Base-by-base conservation (phyloP, 2,797 vertebrate species). In the Epinephelus coioides region DNA sequence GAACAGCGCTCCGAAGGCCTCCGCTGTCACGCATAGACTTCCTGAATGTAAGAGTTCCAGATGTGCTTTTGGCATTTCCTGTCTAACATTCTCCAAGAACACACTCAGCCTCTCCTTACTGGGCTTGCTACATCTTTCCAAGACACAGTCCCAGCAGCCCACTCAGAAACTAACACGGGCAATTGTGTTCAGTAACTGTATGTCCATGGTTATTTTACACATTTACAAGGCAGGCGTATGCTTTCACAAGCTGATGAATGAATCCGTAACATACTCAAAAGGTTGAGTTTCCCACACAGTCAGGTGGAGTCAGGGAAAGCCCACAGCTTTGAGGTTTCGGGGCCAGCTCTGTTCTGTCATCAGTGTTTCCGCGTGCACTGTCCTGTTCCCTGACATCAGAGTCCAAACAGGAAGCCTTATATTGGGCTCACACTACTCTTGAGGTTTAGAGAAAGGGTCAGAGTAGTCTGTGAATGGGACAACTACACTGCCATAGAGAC, bases 61-160 rank as follows among this genome's bases (percentile, higher is more conserved):
- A 95, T 95, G 94, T 95, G 93, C 92, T 92, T 93, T 93, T 90
- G 93, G 93, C 91, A 94, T 94, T 94, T 94, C 92, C 94, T 94
- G 92, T 91, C 89, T 69, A 76, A 90, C 88, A 90, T 94, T 93
- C 94, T 95, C 92, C 92, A 93, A 92, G 90, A 93, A 95, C 92
- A 90, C 86, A 87, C 81, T 93, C 90, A 83, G 86, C 89, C 85
- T 93, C 89, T 92, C 89, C 88, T 92, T 85, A 65, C 86, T 90
- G 85, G 76, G 79, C 82, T 84, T 79, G 62, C 84, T 78, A 62
- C 76, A 90, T 91, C 86, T 91, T 93, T 92, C 88, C 83, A 70
- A 87, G 71, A 86, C 84, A 77, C 67, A 11, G 53, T 73, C 76
- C 77, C 71, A 86, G 81, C 83, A 79, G 63, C 76, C 76, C 76